phyloP scores from a whole-genome alignment of 2,888 invertebrate genomes.

The Gonocerus acuteangulatus region DNA sequence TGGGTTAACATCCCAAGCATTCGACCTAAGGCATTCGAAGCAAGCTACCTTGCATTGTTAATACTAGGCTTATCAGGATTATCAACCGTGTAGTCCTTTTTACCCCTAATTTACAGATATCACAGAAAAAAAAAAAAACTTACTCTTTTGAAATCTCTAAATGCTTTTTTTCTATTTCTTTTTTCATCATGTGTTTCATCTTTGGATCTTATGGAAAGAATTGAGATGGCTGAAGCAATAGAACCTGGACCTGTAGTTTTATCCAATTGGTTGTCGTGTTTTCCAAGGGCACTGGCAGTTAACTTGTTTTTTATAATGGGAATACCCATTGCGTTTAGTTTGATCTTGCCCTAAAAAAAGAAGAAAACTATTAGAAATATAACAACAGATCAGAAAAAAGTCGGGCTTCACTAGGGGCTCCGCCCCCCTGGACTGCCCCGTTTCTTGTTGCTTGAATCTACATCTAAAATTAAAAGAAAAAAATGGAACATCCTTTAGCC shows the following conservation, averaged over 20 bases:
- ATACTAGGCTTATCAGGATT: too few species aligned
- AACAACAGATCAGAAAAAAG: constrained; percentile 2
- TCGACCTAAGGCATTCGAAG: too few species aligned
- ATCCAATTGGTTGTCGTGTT: constrained; percentile 41
- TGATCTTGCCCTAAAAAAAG: constrained; percentile 51
- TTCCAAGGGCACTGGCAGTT: constrained; percentile 59
- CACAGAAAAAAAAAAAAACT: too few species aligned
- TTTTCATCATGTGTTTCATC: constrained; percentile 75
- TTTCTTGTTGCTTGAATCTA: too few species aligned
- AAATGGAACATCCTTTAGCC: too few species aligned
- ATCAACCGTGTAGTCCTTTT: too few species aligned
- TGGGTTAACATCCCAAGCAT: too few species aligned
- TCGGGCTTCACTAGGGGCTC: too few species aligned
- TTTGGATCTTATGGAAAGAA: constrained; percentile 58
- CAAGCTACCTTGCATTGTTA: too few species aligned
- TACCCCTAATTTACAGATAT: too few species aligned
- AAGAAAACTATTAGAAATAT: constrained; percentile 25
- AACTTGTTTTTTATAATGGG: constrained; percentile 60
- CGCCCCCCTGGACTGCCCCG: too few species aligned
- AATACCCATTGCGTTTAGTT: constrained; percentile 65
- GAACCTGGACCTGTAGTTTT: constrained; percentile 49
- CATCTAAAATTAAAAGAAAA: too few species aligned
- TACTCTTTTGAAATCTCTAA: constrained; percentile 48
- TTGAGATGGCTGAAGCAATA: constrained; percentile 57
- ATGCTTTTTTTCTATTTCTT: constrained; percentile 66